These are phyloP conservation scores for Pterocles burchelli DNA, from an alignment of 2,113 vertebrate genomes.

Conservation along the genomic window DNA sequence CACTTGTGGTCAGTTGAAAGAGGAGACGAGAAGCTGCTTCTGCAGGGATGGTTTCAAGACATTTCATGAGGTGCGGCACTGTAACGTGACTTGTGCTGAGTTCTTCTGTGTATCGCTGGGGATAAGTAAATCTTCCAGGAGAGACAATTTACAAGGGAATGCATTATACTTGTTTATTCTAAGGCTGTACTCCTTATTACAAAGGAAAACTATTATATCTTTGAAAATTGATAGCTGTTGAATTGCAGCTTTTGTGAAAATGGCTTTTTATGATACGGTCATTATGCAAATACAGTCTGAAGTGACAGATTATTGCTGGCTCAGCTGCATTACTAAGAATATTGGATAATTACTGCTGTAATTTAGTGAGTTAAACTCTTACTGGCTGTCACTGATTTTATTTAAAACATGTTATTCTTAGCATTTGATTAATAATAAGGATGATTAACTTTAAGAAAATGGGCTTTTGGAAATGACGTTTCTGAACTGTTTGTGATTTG, in stretches of 20 bases:
- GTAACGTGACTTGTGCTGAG: background rate
- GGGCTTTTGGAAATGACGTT: background rate
- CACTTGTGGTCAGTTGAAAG: background rate
- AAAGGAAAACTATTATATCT: background rate
- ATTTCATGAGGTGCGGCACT: background rate
- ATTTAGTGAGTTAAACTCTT: background rate
- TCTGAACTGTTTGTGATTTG: background rate
- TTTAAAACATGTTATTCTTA: background rate
- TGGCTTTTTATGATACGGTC: background rate
- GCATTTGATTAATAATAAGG: slow-evolving; percentile 7
- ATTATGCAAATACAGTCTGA: background rate
- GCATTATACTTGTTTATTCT: background rate
- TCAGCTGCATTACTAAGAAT: background rate
- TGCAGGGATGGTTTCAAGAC: background rate
- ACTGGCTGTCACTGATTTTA: background rate
- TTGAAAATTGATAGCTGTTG: background rate
- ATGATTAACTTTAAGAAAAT: background rate
- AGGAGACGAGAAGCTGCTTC: background rate
- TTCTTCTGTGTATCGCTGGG: background rate
- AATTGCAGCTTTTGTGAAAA: background rate
- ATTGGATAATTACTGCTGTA: slow-evolving; percentile 1
- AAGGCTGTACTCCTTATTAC: background rate
- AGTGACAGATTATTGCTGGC: background rate
- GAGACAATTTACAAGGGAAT: background rate
- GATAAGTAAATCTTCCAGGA: background rate